Percentiles rank a stretch among this genome's conserved stretches.
Conservation (phyloP, 1,140 invertebrate species). For the Apolygus lucorum region DNA sequence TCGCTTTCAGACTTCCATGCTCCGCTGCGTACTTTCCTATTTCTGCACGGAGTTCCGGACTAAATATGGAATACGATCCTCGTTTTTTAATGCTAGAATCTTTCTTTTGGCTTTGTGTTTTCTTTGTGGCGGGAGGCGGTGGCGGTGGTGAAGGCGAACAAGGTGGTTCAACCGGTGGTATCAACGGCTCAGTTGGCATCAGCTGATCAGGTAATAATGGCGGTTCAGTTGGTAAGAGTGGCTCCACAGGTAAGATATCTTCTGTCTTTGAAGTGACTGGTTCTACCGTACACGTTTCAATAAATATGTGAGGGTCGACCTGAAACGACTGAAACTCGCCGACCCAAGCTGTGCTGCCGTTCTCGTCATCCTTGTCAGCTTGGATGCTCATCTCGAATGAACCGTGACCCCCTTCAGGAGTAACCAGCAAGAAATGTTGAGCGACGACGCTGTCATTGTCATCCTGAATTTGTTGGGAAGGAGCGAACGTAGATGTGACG, state of each 20-base stretch:
- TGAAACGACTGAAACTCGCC: not conserved
- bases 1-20: conserved; percentile 38
- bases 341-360: not conserved
- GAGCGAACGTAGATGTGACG: not conserved
- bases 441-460: not conserved
- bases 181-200: no score
- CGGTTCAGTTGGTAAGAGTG: no score
- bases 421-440: conserved; percentile 5
- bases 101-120: conserved; percentile 21
- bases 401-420: not conserved
- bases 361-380: not conserved
- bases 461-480: not conserved
- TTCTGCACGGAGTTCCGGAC: conserved; percentile 40
- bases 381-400: not conserved
- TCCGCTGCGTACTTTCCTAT: conserved; percentile 40
- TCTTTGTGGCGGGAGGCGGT: not conserved
- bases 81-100: conserved; percentile 31
- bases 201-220: no score
- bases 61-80: conserved; percentile 38
- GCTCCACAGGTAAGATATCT: no score
- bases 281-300: not conserved
- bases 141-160: no score
- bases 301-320: not conserved
- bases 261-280: not conserved
- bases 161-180: no score